Evolutionary conservation across 2,113 vertebrate genomes (phyloP).

Genomic region (Montifringilla adamsi): DNA sequence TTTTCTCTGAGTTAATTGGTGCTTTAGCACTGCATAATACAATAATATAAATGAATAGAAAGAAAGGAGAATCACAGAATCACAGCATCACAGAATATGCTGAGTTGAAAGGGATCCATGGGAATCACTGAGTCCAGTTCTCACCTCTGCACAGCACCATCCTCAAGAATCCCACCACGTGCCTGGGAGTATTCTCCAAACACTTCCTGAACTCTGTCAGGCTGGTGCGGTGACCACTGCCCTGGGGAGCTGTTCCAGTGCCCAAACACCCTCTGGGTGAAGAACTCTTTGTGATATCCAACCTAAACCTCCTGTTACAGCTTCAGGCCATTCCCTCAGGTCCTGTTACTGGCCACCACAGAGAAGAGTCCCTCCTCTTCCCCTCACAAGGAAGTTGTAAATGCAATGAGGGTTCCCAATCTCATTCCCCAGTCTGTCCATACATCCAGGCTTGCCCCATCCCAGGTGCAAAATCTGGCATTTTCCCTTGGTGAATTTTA

Average conservation of each 20-base stretch:
- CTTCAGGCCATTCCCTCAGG: not conserved
- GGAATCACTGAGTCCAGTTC: not conserved
- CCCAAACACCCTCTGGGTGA: not conserved
- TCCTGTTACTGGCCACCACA: not conserved
- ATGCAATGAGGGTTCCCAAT: not conserved
- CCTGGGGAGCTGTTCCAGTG: not conserved
- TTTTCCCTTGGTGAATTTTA: not conserved
- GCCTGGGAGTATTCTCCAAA: not conserved
- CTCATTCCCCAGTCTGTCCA: fast-evolving
- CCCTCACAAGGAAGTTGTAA: not conserved
- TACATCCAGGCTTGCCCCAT: not conserved
- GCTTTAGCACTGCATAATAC: not conserved
- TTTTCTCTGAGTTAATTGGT: slow-evolving; percentile 26
- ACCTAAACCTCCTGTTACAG: not conserved
- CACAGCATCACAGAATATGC: not conserved
- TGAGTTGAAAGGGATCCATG: not conserved
- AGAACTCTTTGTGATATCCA: fast-evolving
- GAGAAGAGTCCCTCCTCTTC: not conserved
- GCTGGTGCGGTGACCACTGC: not conserved
- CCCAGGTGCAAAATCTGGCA: not conserved
- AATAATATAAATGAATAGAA: not conserved
- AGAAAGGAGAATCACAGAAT: not conserved
- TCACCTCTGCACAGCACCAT: not conserved
- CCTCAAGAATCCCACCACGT: not conserved
- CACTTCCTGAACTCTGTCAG: not conserved